Base-by-base conservation (phyloP, 2,888 invertebrate genomes). In the Tetranychus truncatus region DNA sequence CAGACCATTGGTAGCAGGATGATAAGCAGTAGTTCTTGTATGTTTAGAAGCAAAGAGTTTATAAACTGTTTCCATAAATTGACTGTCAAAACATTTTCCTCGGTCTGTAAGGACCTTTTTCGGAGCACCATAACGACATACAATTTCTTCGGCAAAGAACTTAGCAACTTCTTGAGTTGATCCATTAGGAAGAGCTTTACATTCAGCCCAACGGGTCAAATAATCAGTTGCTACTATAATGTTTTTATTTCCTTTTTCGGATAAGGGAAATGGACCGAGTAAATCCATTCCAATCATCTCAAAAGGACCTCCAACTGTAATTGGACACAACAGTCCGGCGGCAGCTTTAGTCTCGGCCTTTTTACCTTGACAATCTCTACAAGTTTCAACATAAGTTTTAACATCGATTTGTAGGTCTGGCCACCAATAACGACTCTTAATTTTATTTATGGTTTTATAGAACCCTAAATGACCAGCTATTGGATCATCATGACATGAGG, bases 171-270 rank as follows among this genome's bases (percentile, higher is more conserved):
- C 75, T 55, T 75, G 74, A 21, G 78, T 78, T 21, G 75, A 75
- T 65, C 76, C 75, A 46, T 78, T 75, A 45, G 75, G 69, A 1
- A 78, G 69, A 1, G 78, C 76, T 71, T 75, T 74, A 7, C 78
- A 73, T 24, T 78, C 77, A 7, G 76, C 79, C 75, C 46, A 79
- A 45, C 74, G 75, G 1, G 78, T 78, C 20, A 77, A 76, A 44
- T 79, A 76, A n/a, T 78, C 78, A 21, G 73, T 77, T 1, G 77
- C 74, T 4, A 78, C 78, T 6, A 80, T 55, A 73, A 78, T 72
- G 76, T 77, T 77, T 65, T 71, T 75, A 21, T 79, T 79, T 15
- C 75, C 74, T 6, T 73, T 74, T 15, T 66, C 34, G 5, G 77
- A 74, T 8, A 46, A 6, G 1, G 77, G 76, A n/a, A 79, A 74